Evolutionary conservation across 2,888 invertebrate genomes (phyloP).

Genomic region (Rhamphomyia laevipes): DNA sequence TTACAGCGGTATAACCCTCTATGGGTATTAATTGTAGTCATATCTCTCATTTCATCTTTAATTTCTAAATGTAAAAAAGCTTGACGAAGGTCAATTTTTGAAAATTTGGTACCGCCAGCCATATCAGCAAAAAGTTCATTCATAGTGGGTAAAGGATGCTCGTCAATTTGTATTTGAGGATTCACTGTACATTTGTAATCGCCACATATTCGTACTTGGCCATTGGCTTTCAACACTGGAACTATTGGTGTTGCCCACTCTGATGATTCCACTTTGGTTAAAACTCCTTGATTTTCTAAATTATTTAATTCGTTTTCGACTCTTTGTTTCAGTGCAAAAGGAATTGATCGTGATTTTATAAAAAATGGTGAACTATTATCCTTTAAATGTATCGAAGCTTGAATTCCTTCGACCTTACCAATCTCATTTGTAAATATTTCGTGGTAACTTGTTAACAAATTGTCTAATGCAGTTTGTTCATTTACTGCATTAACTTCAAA

Average conservation of each 20-base stretch:
- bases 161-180: conserved; percentile 18
- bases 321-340: conserved; percentile 15
- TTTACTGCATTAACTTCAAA: not conserved
- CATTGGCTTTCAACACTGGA: conserved; percentile 22
- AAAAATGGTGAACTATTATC: conserved; percentile 13
- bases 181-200: conserved; percentile 20
- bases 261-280: conserved; percentile 18
- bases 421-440: not conserved
- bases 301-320: conserved; percentile 16
- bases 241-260: conserved; percentile 27
- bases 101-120: conserved; percentile 15
- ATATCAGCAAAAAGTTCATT: conserved; percentile 17
- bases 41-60: conserved; percentile 18
- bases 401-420: conserved; percentile 6
- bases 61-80: conserved; percentile 28
- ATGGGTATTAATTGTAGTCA: conserved; percentile 26
- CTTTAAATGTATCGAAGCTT: conserved; percentile 14
- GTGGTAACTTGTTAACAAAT: not conserved
- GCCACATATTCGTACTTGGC: conserved; percentile 17
- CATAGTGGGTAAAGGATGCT: conserved; percentile 18
- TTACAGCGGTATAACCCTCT: conserved; percentile 26
- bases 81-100: conserved; percentile 20
- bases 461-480: not conserved
- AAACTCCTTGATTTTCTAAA: conserved; percentile 10
- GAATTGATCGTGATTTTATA: conserved; percentile 16